phyloP scores from a whole-genome alignment of 2,113 vertebrate genomes.

The Gadus macrocephalus region DNA sequence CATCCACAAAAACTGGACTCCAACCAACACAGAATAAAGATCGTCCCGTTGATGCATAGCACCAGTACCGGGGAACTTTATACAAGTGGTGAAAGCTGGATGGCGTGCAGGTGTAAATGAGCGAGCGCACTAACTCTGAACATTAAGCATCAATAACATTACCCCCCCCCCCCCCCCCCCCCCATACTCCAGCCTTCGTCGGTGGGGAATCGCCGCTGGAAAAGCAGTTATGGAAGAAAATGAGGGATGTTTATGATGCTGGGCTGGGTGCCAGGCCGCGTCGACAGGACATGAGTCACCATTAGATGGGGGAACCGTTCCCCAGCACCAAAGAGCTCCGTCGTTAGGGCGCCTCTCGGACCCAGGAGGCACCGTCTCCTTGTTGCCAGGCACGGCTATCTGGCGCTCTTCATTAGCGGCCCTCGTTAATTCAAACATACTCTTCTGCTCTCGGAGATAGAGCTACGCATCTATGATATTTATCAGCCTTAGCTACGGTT shows the following conservation, averaged over 20 bases:
- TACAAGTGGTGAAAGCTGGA: not conserved
- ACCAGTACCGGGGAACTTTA: not conserved
- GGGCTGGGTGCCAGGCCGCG: slow-evolving; percentile 41
- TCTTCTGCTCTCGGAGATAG: no score
- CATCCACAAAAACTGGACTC: slow-evolving; percentile 23
- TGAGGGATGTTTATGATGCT: slow-evolving; percentile 14
- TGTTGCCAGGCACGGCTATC: no score
- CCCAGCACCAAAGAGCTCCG: no score
- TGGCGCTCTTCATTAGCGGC: no score
- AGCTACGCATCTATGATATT: no score
- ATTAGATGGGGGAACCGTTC: slow-evolving; percentile 45
- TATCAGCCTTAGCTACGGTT: no score
- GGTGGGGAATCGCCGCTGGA: slow-evolving; percentile 6
- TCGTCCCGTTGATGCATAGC: not conserved
- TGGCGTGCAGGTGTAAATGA: slow-evolving; percentile 14
- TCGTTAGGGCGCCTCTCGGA: no score
- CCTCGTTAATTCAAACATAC: no score
- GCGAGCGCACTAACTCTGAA: slow-evolving; percentile 1
- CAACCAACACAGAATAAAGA: slow-evolving; percentile 18
- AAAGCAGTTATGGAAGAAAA: slow-evolving; percentile 15
- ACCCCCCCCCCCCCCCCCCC: no score
- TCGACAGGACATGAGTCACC: slow-evolving; percentile 52
- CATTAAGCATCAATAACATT: not conserved
- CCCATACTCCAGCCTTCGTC: slow-evolving; percentile 1
- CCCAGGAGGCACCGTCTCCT: no score